A percentile compares a stretch with the other conserved stretches of the same genome.
These are phyloP conservation scores for Psophia crepitans DNA, from an alignment of 2,113 vertebrate genomes.

Conservation along the genomic window DNA sequence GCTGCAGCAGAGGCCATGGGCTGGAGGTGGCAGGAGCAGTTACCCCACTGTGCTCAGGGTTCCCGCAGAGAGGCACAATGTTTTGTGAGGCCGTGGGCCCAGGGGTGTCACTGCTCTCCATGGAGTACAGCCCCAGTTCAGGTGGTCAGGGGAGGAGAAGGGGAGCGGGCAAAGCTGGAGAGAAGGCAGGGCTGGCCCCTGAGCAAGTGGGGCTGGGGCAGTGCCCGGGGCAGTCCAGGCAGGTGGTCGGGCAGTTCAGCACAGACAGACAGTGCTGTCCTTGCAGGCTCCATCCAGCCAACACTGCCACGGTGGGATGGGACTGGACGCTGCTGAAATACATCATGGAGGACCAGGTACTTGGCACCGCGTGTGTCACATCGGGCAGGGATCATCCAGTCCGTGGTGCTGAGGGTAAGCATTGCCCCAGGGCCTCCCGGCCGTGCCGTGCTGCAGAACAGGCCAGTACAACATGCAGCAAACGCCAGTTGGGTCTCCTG, in stretches of 20 bases:
- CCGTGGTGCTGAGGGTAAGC: rapidly evolving
- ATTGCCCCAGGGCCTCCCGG: not conserved
- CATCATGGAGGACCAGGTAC: slow-evolving; percentile 84
- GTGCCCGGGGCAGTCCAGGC: not conserved
- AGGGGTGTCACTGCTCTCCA: not conserved
- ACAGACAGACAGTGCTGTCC: slow-evolving; percentile 12
- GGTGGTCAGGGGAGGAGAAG: not conserved
- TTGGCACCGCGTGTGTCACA: not conserved
- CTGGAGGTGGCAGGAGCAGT: not conserved
- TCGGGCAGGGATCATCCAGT: not conserved
- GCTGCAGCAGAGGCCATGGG: not conserved
- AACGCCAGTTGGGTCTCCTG: not conserved
- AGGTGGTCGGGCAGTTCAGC: not conserved
- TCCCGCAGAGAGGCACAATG: not conserved
- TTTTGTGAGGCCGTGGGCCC: not conserved
- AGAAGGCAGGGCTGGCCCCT: not conserved
- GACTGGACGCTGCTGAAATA: slow-evolving; percentile 86
- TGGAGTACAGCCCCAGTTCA: not conserved
- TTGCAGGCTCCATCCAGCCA: slow-evolving; percentile 87
- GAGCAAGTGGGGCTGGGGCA: not conserved
- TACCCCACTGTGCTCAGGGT: not conserved
- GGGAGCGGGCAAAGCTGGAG: not conserved
- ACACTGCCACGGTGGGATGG: slow-evolving; percentile 79
- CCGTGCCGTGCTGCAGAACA: not conserved
- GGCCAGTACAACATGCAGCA: not conserved